These are phyloP conservation scores for Apoda limacodes DNA, from an alignment of 2,888 invertebrate genomes.

Conservation along the genomic window DNA sequence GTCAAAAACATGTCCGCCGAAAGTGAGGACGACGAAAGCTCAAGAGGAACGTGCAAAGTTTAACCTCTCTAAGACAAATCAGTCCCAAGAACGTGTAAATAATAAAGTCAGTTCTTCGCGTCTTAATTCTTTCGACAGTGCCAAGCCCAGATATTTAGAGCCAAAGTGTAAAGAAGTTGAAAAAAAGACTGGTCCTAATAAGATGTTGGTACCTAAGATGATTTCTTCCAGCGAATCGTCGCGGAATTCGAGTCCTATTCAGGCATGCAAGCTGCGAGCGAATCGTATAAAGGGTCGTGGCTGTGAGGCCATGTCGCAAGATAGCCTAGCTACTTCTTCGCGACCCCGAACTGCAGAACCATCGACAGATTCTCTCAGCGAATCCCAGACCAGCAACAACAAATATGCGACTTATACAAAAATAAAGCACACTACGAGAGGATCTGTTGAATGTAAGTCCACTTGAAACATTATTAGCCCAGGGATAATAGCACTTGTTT, in stretches of 20 bases:
- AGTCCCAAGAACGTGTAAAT: conserved; percentile 28
- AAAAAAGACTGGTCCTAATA: conserved; percentile 34
- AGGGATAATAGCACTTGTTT: too few species aligned
- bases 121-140: conserved; percentile 35
- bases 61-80: conserved; percentile 38
- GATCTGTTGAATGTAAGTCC: conserved; percentile 40
- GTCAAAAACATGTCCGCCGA: conserved; percentile 25
- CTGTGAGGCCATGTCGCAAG: conserved; percentile 52
- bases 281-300: conserved; percentile 38
- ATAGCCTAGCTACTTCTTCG: conserved; percentile 57
- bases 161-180: conserved; percentile 43
- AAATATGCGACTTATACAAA: conserved; percentile 56
- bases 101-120: conserved; percentile 17
- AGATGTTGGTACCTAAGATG: conserved; percentile 50
- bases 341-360: conserved; percentile 57
- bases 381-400: conserved; percentile 46
- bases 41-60: conserved; percentile 53
- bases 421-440: conserved; percentile 32
- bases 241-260: conserved; percentile 75
- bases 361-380: conserved; percentile 53
- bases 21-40: conserved; percentile 50
- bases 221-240: conserved; percentile 76
- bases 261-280: conserved; percentile 41
- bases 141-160: conserved; percentile 74
- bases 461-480: conserved; percentile 2